Base-by-base conservation (phyloP, 1,140 invertebrate genomes). In the Cecropterus lyciades region DNA sequence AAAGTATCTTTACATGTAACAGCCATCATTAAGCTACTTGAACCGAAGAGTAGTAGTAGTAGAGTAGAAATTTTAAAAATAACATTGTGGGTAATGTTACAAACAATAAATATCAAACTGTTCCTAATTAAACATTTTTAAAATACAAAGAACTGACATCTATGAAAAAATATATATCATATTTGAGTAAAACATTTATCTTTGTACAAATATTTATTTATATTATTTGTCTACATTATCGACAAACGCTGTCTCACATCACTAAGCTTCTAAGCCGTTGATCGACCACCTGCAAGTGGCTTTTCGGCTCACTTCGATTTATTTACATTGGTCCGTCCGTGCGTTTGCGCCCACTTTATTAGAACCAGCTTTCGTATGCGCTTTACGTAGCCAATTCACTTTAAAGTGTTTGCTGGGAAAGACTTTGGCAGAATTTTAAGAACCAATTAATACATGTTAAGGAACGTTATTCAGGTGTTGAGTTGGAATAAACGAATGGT, bases 291-390 rank as follows among this genome's bases (percentile, higher is more conserved):
- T 59, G 56, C 42, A 45, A 59, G 43, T 59, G 56, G 56, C 42
- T 59, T 45, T 51, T 59, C 43, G 24, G 15, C 24, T 60, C 56
- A 60, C 56, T 46, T 48, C 27, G 15, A 46, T 13, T 59, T 60
- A 60, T 60, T 60, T 60, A 60, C 56, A 33, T 48, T 48, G 43
- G 27, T 60, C 45, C 27, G 30, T 53, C 51, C 51, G 51, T 53
- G 27, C 51, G 15, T 60, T 42, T 24, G 45, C 43, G 16, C 43
- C 45, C 56, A 48, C 56, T 48, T 48, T 60, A 60, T 48, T 33
- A 60, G 43, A 33, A 13, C 20, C n/a, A n/a, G n/a, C 8, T 60
- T 62, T 43, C 46, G 57, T 62, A 62, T 62, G 45, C 57, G 30
- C 27, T 30, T 8, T 60, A 49, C 57, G 57, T 60, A 37, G 45